Percentiles rank a stretch among this genome's conserved stretches.
Evolutionary conservation across 1,140 invertebrate genomes (phyloP).

Genomic region (Amyelois transitella): DNA sequence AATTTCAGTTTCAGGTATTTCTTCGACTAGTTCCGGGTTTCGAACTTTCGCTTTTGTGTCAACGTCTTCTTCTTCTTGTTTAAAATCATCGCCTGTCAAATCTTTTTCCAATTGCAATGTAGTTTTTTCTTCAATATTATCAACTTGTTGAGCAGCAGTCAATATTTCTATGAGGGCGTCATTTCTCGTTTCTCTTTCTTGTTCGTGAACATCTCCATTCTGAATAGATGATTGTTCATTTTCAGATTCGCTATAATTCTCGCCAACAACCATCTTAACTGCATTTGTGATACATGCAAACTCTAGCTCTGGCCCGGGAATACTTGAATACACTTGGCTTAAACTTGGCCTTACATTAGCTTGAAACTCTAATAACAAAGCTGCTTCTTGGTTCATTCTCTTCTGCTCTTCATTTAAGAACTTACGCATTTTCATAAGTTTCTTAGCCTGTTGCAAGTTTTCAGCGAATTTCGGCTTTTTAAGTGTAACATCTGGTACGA

Average conservation of each 20-base stretch:
- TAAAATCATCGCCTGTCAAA: conserved; percentile 5
- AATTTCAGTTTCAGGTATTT: conserved; percentile 2
- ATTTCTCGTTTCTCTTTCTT: conserved; percentile 10
- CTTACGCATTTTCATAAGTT: conserved; percentile 78
- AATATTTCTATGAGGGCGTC: conserved; percentile 11
- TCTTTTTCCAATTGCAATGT: not conserved
- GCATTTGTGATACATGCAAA: conserved; percentile 53
- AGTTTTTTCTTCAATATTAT: conserved; percentile 7
- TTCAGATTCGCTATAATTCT: not conserved
- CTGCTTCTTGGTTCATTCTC: conserved; percentile 71
- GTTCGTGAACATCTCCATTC: not conserved
- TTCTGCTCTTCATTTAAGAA: conserved; percentile 76
- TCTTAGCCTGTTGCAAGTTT: conserved; percentile 76
- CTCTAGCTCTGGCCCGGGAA: conserved; percentile 66
- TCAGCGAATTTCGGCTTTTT: conserved; percentile 78
- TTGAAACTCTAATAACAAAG: conserved; percentile 65
- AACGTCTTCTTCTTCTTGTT: conserved; percentile 11
- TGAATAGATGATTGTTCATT: not conserved
- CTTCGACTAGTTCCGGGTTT: conserved; percentile 11
- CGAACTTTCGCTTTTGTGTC: conserved; percentile 12
- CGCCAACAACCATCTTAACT: conserved; percentile 4
- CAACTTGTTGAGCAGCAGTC: conserved; percentile 10
- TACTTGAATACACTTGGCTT: conserved; percentile 64
- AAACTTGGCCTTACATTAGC: conserved; percentile 64
- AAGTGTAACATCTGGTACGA: conserved; percentile 52